Evolutionary conservation across 2,113 vertebrate genomes (phyloP).

Genomic region (Telmatochromis brichardi): DNA sequence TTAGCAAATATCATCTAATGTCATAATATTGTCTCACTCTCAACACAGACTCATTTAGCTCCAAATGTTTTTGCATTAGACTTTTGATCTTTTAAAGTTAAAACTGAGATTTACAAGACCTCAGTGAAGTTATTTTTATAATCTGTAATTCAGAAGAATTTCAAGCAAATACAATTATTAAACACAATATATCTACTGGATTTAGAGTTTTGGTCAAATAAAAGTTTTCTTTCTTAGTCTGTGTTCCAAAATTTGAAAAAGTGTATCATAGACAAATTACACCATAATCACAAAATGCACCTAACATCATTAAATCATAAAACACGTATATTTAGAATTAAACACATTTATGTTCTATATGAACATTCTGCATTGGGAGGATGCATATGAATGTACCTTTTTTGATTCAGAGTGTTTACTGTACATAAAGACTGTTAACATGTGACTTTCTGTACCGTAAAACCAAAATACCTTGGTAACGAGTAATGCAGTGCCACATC

Average conservation of each 20-base stretch:
- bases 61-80: neutral
- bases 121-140: neutral
- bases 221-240: neutral
- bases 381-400: neutral
- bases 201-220: neutral
- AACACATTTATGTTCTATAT: neutral
- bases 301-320: neutral
- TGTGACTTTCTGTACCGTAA: neutral
- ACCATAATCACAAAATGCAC: neutral
- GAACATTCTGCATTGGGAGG: neutral
- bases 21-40: neutral
- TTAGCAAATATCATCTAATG: neutral
- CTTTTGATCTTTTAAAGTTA: neutral
- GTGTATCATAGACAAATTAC: neutral
- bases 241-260: neutral
- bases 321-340: neutral
- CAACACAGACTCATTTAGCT: neutral
- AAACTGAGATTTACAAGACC: neutral
- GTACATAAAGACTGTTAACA: neutral
- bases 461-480: neutral
- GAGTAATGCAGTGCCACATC: neutral
- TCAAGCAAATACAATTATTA: neutral
- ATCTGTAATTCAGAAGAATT: neutral
- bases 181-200: neutral
- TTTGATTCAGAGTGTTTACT: neutral